phyloP scores from a whole-genome alignment of 1,140 invertebrate genomes.

The Listronotus bonariensis region DNA sequence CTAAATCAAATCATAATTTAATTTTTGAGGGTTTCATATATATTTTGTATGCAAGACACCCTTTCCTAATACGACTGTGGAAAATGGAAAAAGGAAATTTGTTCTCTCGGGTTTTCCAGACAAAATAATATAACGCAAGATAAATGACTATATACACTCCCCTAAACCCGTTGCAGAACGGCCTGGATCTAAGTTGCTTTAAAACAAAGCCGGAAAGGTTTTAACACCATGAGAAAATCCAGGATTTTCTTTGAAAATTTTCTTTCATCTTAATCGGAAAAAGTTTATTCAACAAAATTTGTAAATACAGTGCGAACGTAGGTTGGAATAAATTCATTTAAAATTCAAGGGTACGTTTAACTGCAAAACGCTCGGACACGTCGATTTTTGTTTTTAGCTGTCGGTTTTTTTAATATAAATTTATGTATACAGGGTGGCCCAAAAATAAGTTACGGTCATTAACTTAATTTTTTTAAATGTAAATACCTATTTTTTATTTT shows the following conservation, averaged over 20 bases:
- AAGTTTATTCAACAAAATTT: not conserved
- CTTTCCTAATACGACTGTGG: not conserved
- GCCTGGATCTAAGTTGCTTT: slow-evolving; percentile 3
- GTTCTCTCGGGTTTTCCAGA: slow-evolving; percentile 4
- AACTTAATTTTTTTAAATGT: too few relatives aligned
- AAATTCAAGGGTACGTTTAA: too few relatives aligned
- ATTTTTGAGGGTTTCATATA: too few relatives aligned
- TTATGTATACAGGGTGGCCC: too few relatives aligned
- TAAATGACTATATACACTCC: slow-evolving; percentile 13
- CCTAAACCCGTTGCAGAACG: slow-evolving; percentile 1
- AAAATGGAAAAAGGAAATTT: slow-evolving; percentile 7
- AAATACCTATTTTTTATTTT: too few relatives aligned
- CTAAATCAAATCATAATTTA: too few relatives aligned
- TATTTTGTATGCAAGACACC: not conserved
- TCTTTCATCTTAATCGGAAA: not conserved
- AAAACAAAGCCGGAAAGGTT: slow-evolving; percentile 5
- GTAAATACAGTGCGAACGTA: too few relatives aligned
- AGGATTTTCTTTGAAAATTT: not conserved
- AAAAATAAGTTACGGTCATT: too few relatives aligned
- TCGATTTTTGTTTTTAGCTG: too few relatives aligned
- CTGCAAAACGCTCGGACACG: too few relatives aligned
- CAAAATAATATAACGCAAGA: slow-evolving; percentile 10
- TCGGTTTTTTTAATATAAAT: too few relatives aligned
- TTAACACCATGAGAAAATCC: slow-evolving; percentile 4
- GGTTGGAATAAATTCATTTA: too few relatives aligned